Base-by-base conservation (phyloP, 92 coral and sea anemone species). In the Actinostola sp. region DNA sequence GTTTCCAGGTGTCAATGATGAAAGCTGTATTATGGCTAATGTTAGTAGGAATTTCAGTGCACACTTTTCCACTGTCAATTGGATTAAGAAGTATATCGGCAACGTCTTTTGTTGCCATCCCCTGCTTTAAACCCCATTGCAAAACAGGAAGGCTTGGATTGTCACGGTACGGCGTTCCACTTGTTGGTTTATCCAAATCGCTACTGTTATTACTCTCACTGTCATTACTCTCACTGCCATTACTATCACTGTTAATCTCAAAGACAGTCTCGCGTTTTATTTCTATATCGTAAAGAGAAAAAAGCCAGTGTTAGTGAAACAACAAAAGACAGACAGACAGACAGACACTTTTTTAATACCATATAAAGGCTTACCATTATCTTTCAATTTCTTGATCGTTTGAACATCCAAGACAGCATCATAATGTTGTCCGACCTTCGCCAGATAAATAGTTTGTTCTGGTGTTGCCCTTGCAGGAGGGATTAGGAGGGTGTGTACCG, bases 401-500 rank as follows among this genome's bases (percentile, higher is more conserved):
- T n/a, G n/a, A n/a, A n/a, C 15, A n/a, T 67, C 61, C 41, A 73
- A 15, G 15, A 73, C 63, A 8, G 73, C 79, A 10, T 73, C 79
- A 61, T 57, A 71, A 39, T 73, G 79, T n/a, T 61, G 56, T 10
- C 79, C 79, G 60, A 73, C 42, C 49, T 73, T 73, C 19, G 79
- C 48, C 10, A 73, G 56, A 44, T 73, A 42, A 33, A 73, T 49
- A 4, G 9, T 71, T 26, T 35, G 33, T 14, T 46, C 21, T 24
- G 71, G 38, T 25, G 49, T 28, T 62, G 69, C 70, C 17, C 38
- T 32, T n/a, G 69, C 23, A 23, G 72, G 72, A 19, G 72, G 70
- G 41, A 73, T 38, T 5, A 57, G 28, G 19, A 73, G 79, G 26
- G 64, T 38, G 14, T 21, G 30, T 5, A 57, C 64, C 8, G 3